phyloP scores from a whole-genome alignment of 1,140 invertebrate species.

The Formica exsecta region DNA sequence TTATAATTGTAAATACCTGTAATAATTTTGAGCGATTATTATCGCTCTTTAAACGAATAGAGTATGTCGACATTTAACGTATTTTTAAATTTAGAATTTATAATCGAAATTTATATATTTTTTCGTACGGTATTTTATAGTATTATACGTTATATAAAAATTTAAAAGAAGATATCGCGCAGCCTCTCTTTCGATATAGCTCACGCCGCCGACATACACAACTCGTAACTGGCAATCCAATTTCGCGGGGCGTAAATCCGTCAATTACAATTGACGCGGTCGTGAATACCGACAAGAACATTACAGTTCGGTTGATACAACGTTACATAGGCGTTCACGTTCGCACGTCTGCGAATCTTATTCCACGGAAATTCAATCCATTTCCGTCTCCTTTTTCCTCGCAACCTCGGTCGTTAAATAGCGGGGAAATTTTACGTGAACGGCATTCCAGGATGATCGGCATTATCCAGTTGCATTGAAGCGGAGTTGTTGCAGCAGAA shows the following conservation, averaged over 20 bases:
- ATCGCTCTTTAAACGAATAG: neutral
- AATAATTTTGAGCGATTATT: no score
- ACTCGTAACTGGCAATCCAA: slow-evolving; percentile 41
- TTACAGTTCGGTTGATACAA: slow-evolving; percentile 33
- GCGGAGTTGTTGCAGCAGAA: neutral
- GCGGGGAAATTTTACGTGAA: slow-evolving; percentile 40
- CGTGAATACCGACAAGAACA: slow-evolving; percentile 36
- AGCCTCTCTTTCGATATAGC: slow-evolving; percentile 10
- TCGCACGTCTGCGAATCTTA: slow-evolving; percentile 40
- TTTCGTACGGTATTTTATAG: neutral
- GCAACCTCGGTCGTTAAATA: slow-evolving; percentile 44
- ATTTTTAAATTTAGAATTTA: no score
- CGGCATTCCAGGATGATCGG: slow-evolving; percentile 33
- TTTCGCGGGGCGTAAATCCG: slow-evolving; percentile 45
- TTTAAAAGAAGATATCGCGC: neutral
- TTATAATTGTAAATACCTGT: no score
- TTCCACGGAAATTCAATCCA: slow-evolving; percentile 40
- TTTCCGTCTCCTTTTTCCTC: slow-evolving; percentile 5
- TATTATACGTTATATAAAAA: neutral
- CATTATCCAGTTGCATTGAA: neutral
- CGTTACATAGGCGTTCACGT: neutral
- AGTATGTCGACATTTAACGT: no score
- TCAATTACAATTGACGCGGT: slow-evolving; percentile 44
- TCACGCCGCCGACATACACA: neutral
- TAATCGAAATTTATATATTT: neutral